phyloP scores from a whole-genome alignment of 2,797 vertebrate species.

The Sebastes oblongus region DNA sequence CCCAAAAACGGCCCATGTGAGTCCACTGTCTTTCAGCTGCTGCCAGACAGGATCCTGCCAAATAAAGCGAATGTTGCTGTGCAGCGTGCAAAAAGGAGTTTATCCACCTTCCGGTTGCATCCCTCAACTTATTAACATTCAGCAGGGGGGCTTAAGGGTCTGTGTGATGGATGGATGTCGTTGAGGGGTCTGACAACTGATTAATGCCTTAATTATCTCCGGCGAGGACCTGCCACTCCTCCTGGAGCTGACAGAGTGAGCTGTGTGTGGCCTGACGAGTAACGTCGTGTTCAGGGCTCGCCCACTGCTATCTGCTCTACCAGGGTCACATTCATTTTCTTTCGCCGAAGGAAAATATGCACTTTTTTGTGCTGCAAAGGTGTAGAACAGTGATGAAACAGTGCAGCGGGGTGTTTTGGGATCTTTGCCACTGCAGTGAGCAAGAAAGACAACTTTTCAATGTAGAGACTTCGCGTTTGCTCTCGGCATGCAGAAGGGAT shows the following conservation, averaged over 20 bases:
- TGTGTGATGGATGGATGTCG: slow-evolving; percentile 81
- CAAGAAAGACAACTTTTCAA: slow-evolving; percentile 47
- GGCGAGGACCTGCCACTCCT: slow-evolving; percentile 74
- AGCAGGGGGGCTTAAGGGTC: slow-evolving; percentile 76
- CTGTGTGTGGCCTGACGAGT: slow-evolving; percentile 80
- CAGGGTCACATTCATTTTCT: slow-evolving; percentile 79
- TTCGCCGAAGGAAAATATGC: slow-evolving; percentile 61
- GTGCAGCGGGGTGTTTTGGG: slow-evolving; percentile 41
- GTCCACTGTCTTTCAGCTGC: slow-evolving; percentile 38
- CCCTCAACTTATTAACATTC: slow-evolving; percentile 77
- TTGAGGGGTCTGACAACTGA: slow-evolving; percentile 83
- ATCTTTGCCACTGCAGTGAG: slow-evolving; percentile 42
- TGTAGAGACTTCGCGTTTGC: slow-evolving; percentile 1
- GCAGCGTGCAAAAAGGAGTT: slow-evolving; percentile 61
- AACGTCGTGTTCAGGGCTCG: slow-evolving; percentile 71
- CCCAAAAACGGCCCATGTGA: slow-evolving; percentile 29
- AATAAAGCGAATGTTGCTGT: slow-evolving; percentile 53
- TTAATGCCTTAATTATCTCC: slow-evolving; percentile 88
- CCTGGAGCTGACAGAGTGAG: slow-evolving; percentile 75
- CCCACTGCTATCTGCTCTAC: slow-evolving; percentile 76
- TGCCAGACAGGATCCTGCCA: slow-evolving; percentile 49
- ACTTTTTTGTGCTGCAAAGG: slow-evolving; percentile 59
- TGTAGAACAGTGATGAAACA: slow-evolving; percentile 62
- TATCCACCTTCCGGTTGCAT: slow-evolving; percentile 74
- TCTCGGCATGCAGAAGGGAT: slow-evolving; percentile 2